These are phyloP conservation scores for Pseudorhiza aurosa DNA, from an alignment of 30 jellyfish, hydroid and myxozoan species.

Conservation along the genomic window DNA sequence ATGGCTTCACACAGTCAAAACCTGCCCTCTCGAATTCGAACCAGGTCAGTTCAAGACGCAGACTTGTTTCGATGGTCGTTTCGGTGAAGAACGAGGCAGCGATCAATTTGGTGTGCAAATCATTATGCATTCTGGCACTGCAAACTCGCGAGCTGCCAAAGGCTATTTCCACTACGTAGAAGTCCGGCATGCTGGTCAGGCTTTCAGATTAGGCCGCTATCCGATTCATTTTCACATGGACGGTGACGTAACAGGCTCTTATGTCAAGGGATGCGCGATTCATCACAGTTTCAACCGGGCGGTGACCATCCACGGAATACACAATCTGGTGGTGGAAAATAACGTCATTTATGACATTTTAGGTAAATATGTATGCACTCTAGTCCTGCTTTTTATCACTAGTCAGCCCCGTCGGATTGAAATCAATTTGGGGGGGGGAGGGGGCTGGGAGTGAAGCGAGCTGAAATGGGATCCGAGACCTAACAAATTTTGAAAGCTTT, in stretches of 20 bases:
- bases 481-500: too few species aligned
- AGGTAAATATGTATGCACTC: slow-evolving; percentile 80
- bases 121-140: slow-evolving; percentile 82
- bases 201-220: slow-evolving; percentile 92
- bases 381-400: too few species aligned
- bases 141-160: slow-evolving; percentile 50
- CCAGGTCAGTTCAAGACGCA: slow-evolving; percentile 93
- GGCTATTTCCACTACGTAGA: slow-evolving; percentile 92
- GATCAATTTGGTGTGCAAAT: slow-evolving; percentile 96
- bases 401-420: too few species aligned
- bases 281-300: slow-evolving; percentile 97
- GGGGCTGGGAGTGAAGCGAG: too few species aligned
- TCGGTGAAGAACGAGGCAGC: slow-evolving; percentile 93
- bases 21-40: slow-evolving; percentile 87
- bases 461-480: too few species aligned
- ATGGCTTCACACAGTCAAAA: slow-evolving; percentile 67
- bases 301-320: slow-evolving; percentile 90
- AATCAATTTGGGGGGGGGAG: too few species aligned
- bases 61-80: slow-evolving; percentile 86
- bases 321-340: slow-evolving; percentile 87
- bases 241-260: slow-evolving; percentile 92
- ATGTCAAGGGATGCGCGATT: slow-evolving; percentile 88
- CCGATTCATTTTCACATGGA: slow-evolving; percentile 98
- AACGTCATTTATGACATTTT: slow-evolving; percentile 91
- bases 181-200: slow-evolving; percentile 97